A percentile compares a stretch with the other conserved stretches of the same genome.
phyloP scores from a whole-genome alignment of 2,888 invertebrate species.

The Drosophila maculinotata region DNA sequence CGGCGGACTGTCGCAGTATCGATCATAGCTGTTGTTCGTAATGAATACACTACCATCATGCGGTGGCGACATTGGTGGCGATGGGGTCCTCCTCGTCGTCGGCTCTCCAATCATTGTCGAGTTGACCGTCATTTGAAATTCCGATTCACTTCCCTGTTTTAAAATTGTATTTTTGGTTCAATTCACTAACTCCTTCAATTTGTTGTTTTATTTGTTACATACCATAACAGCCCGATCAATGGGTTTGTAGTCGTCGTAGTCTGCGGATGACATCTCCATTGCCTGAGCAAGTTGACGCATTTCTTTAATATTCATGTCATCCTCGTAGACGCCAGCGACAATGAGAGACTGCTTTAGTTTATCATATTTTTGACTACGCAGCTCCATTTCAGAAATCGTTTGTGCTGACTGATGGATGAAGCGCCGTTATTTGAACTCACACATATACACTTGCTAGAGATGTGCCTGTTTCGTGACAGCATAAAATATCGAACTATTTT shows the following conservation, averaged over 20 bases:
- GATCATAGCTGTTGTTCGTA: constrained; percentile 8
- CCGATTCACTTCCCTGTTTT: constrained; percentile 72
- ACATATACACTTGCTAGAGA: neutral
- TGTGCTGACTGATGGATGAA: neutral
- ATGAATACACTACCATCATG: too few relatives aligned
- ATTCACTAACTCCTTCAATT: too few relatives aligned
- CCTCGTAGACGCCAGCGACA: constrained; percentile 72
- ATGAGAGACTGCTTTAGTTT: constrained; percentile 22
- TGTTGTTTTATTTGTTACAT: neutral
- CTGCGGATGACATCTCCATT: constrained; percentile 60
- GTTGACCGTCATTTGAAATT: constrained; percentile 55
- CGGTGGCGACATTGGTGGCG: too few relatives aligned
- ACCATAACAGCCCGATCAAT: constrained; percentile 65
- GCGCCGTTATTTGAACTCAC: constrained; percentile 43
- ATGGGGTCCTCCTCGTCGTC: too few relatives aligned
- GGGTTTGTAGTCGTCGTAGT: constrained; percentile 12
- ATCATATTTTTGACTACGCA: constrained; percentile 17
- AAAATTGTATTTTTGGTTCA: neutral
- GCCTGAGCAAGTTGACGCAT: constrained; percentile 70
- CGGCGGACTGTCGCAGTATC: constrained; percentile 55
- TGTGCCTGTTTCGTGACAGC: neutral
- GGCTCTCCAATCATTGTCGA: constrained; percentile 73
- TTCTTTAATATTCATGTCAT: constrained; percentile 71
- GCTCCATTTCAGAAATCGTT: constrained; percentile 44
- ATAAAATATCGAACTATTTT: constrained; percentile 5